Conservation (phyloP, 2,113 vertebrate species). For the Ciconia boyciana region DNA sequence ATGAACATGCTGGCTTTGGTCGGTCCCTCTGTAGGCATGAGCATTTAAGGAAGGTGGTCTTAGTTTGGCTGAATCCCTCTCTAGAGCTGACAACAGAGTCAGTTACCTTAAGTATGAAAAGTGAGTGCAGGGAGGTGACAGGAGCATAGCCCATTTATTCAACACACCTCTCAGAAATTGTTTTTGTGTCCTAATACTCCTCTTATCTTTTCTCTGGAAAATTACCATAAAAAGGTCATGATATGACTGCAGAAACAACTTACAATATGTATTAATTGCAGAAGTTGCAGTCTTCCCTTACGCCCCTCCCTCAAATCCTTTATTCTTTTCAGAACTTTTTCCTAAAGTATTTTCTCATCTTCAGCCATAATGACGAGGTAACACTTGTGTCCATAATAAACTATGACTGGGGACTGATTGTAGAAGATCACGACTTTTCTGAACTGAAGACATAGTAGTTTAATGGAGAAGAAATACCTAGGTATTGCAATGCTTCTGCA, state of each 20-base stretch:
- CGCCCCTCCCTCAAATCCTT: accelerated
- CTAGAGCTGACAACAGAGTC: neutral
- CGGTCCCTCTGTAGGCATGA: neutral
- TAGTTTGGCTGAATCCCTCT: neutral
- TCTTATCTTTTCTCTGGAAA: neutral
- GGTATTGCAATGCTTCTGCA: neutral
- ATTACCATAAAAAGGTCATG: neutral
- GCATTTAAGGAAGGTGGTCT: neutral
- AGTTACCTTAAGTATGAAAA: neutral
- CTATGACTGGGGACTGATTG: neutral
- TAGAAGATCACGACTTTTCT: neutral
- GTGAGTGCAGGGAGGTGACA: neutral
- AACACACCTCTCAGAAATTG: neutral
- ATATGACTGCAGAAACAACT: neutral
- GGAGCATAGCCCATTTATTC: neutral
- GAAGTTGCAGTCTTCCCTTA: neutral
- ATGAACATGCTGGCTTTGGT: neutral
- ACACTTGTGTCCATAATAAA: neutral
- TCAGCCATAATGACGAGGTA: neutral
- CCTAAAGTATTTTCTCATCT: neutral
- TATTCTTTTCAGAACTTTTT: neutral
- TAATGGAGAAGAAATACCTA: neutral
- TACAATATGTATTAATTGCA: neutral
- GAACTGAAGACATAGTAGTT: neutral
- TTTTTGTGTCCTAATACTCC: neutral